phyloP scores from a whole-genome alignment of 2,888 invertebrate species.

The Luperina nickerlii region DNA sequence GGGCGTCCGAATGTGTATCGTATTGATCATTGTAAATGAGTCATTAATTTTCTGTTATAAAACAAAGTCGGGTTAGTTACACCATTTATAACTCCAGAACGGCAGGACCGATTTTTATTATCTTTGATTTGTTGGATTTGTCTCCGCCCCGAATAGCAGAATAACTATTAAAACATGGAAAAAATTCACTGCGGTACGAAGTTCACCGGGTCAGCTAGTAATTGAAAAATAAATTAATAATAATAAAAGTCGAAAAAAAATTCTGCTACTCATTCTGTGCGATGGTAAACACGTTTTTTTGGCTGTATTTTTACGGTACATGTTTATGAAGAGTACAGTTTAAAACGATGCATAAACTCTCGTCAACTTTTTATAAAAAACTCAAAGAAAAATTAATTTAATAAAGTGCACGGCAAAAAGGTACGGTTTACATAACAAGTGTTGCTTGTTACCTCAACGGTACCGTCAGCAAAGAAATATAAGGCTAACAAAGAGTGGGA shows the following conservation, averaged over 20 bases:
- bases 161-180: too few relatives aligned
- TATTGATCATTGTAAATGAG: too few relatives aligned
- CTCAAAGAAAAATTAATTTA: conserved; percentile 49
- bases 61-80: too few relatives aligned
- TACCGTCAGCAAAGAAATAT: conserved; percentile 25
- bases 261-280: neutral
- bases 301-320: neutral
- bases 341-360: neutral
- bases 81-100: too few relatives aligned
- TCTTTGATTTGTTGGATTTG: too few relatives aligned
- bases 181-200: too few relatives aligned
- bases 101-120: too few relatives aligned
- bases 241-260: neutral
- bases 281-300: neutral
- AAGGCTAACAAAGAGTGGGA: conserved; percentile 12
- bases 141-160: too few relatives aligned
- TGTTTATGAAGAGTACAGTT: neutral
- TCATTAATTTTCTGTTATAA: too few relatives aligned
- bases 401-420: conserved; percentile 28
- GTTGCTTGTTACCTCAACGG: conserved; percentile 24
- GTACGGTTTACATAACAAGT: conserved; percentile 34
- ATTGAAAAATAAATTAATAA: neutral
- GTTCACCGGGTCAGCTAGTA: too few relatives aligned
- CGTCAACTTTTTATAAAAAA: conserved; percentile 18
- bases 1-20: too few relatives aligned